These are phyloP conservation scores for Eurosta solidaginis DNA, from an alignment of 1,140 invertebrate genomes.

Conservation along the genomic window DNA sequence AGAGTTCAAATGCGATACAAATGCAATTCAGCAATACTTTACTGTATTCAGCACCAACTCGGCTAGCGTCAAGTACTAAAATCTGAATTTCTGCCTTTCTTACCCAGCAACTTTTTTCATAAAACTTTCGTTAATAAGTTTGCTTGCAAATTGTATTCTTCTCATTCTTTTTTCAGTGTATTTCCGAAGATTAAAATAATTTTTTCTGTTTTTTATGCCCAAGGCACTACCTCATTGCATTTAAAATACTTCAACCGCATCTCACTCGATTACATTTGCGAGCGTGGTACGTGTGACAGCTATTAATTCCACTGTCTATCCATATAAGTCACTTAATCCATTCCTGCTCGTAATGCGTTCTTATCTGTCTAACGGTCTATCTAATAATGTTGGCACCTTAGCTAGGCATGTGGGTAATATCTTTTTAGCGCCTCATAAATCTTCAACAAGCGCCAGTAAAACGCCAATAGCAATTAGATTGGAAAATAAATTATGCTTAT, in stretches of 20 bases:
- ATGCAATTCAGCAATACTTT: too few relatives aligned
- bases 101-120: too few relatives aligned
- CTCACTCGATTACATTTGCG: not conserved
- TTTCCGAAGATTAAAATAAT: not conserved
- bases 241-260: not conserved
- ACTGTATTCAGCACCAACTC: too few relatives aligned
- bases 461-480: constrained; percentile 6
- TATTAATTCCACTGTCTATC: constrained; percentile 20
- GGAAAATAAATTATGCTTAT: not conserved
- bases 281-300: too few relatives aligned
- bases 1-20: too few relatives aligned
- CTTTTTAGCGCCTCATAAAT: constrained; percentile 25
- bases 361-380: constrained; percentile 2
- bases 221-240: not conserved
- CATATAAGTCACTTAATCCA: constrained; percentile 7
- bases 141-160: too few relatives aligned
- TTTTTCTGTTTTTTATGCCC: not conserved
- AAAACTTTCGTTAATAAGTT: too few relatives aligned
- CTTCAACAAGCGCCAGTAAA: not conserved
- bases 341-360: not conserved
- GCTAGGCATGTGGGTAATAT: not conserved
- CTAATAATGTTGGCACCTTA: not conserved
- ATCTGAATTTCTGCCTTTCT: too few relatives aligned
- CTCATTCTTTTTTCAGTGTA: not conserved
- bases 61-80: too few relatives aligned